These are phyloP conservation scores for Andinoacara biseriatus DNA, from an alignment of 2,113 vertebrate genomes.

Conservation along the genomic window DNA sequence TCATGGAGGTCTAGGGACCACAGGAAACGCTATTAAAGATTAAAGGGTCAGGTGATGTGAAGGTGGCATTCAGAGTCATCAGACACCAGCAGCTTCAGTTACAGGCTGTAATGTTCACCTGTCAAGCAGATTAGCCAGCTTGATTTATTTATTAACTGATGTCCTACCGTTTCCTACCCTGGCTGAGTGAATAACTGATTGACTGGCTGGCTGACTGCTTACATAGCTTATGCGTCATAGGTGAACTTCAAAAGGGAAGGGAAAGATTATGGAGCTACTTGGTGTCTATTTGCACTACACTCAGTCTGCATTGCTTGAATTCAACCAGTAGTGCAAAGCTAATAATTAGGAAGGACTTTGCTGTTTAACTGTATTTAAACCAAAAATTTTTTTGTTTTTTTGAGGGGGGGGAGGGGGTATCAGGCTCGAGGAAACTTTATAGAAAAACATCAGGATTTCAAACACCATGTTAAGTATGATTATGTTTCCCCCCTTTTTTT, in stretches of 20 bases:
- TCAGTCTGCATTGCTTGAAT: not conserved
- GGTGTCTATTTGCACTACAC: conserved; percentile 40
- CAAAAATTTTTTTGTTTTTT: not conserved
- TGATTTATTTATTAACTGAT: conserved; percentile 83
- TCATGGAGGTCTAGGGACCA: conserved; percentile 52
- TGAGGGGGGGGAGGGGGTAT: not conserved
- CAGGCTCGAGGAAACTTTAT: not conserved
- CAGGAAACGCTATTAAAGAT: conserved; percentile 80
- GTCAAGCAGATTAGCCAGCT: conserved; percentile 79
- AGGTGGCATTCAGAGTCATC: conserved; percentile 78
- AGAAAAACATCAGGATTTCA: too few relatives aligned
- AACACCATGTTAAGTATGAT: not conserved
- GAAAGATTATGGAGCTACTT: conserved; percentile 23
- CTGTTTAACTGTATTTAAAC: not conserved
- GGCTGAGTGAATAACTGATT: conserved; percentile 41
- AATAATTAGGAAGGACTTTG: not conserved
- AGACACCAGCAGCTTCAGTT: conserved; percentile 78
- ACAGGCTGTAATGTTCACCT: conserved; percentile 73
- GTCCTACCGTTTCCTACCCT: conserved; percentile 62
- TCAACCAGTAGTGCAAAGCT: not conserved
- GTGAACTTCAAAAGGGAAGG: conserved; percentile 53
- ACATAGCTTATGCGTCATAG: conserved; percentile 33
- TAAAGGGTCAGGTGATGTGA: conserved; percentile 78
- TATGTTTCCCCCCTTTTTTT: not conserved
- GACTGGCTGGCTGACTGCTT: conserved; percentile 22